Evolutionary conservation across 1,140 invertebrate genomes (phyloP).

Genomic region (Octopus sinensis): DNA sequence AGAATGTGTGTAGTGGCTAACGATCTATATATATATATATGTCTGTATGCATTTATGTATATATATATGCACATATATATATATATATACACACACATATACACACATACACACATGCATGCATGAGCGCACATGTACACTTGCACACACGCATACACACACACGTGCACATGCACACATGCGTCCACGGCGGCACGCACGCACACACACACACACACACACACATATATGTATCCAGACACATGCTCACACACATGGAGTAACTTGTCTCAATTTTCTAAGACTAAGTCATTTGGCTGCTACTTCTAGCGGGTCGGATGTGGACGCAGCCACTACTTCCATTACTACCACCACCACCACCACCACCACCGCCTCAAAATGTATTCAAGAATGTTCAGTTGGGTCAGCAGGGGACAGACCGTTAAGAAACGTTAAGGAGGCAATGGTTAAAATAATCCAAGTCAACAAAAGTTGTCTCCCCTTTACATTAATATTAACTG

Average conservation of each 20-base stretch:
- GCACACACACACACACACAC: background rate
- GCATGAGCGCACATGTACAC: background rate
- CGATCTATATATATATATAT: constrained; percentile 17
- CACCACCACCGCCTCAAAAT: background rate
- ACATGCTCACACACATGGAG: background rate
- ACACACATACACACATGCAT: background rate
- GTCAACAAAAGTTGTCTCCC: no score
- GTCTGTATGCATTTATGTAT: background rate
- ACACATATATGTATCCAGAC: background rate
- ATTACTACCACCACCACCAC: background rate
- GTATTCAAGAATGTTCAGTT: background rate
- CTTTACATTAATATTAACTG: no score
- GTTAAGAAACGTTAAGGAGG: background rate
- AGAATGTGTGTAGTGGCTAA: no score
- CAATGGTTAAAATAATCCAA: background rate
- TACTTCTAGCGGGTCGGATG: no score
- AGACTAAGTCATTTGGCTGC: background rate
- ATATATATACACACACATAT: background rate
- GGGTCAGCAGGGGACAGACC: background rate
- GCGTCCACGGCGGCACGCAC: background rate
- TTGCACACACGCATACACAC: background rate
- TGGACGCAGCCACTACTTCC: background rate
- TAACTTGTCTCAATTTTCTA: background rate
- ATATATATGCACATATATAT: background rate
- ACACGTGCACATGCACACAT: background rate